Conservation (phyloP, 2,113 vertebrate species). For the Sebastes schlegelii region DNA sequence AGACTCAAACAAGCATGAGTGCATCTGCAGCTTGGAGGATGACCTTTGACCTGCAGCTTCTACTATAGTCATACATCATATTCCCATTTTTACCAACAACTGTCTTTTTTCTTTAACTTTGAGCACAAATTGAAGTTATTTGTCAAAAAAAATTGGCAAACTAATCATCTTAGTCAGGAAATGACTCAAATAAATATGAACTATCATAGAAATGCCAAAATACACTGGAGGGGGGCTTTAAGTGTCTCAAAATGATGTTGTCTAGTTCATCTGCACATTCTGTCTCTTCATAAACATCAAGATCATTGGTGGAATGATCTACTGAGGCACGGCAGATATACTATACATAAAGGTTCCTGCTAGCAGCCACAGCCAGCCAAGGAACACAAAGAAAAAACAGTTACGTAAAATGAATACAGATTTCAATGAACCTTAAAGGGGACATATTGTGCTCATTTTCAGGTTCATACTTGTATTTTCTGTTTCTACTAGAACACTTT, state of each 20-base stretch:
- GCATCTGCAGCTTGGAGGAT: too few relatives aligned
- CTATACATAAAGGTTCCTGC: not conserved
- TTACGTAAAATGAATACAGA: not conserved
- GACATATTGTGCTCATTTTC: not conserved
- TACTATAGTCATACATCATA: too few relatives aligned
- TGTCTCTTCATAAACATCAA: constrained; percentile 5
- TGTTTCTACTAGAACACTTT: not conserved
- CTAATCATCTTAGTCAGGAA: too few relatives aligned
- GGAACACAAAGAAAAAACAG: too few relatives aligned
- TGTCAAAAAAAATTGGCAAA: too few relatives aligned
- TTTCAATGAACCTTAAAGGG: not conserved
- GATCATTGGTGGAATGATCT: not conserved
- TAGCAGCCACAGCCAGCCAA: not conserved
- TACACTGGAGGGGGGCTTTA: not conserved
- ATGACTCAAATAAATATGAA: too few relatives aligned
- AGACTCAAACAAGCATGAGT: too few relatives aligned
- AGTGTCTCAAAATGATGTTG: not conserved
- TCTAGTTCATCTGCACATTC: not conserved
- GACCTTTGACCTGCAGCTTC: too few relatives aligned
- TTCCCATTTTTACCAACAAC: too few relatives aligned
- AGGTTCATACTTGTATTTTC: not conserved
- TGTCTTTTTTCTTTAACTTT: too few relatives aligned
- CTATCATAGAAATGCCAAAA: too few relatives aligned
- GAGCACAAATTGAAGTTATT: too few relatives aligned
- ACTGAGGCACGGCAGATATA: constrained; percentile 7